These are phyloP conservation scores for Naja naja DNA, from an alignment of 2,113 vertebrate genomes.

Conservation along the genomic window DNA sequence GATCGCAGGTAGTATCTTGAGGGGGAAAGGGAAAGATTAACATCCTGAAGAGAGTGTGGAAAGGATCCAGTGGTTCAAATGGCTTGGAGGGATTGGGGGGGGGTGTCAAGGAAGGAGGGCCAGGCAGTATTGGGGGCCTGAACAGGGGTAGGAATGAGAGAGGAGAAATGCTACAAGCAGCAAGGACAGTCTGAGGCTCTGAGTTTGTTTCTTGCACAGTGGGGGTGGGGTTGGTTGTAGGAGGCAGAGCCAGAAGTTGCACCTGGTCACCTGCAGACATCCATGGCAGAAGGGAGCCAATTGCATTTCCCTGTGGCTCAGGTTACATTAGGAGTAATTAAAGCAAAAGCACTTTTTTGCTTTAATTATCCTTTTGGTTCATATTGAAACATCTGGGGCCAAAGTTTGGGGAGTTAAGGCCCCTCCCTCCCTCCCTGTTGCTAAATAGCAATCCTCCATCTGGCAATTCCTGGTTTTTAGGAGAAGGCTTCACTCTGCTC, in stretches of 20 bases:
- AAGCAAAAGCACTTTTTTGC: neutral
- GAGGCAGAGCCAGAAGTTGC: neutral
- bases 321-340: neutral
- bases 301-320: neutral
- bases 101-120: no score
- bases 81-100: neutral
- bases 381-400: neutral
- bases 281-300: neutral
- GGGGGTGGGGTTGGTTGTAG: no score
- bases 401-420: neutral
- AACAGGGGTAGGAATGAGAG: neutral
- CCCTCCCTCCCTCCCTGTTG: neutral
- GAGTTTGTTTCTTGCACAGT: neutral
- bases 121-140: neutral
- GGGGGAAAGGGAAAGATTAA: neutral
- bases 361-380: neutral
- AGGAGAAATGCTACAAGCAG: neutral
- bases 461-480: neutral
- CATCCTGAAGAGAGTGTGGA: neutral
- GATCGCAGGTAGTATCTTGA: neutral
- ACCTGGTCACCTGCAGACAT: neutral
- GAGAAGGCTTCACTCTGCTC: neutral
- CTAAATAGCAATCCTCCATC: neutral
- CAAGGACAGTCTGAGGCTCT: neutral
- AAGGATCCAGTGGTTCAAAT: neutral